These are phyloP conservation scores for Acleris literana DNA, from an alignment of 2,888 invertebrate species.

Conservation along the genomic window DNA sequence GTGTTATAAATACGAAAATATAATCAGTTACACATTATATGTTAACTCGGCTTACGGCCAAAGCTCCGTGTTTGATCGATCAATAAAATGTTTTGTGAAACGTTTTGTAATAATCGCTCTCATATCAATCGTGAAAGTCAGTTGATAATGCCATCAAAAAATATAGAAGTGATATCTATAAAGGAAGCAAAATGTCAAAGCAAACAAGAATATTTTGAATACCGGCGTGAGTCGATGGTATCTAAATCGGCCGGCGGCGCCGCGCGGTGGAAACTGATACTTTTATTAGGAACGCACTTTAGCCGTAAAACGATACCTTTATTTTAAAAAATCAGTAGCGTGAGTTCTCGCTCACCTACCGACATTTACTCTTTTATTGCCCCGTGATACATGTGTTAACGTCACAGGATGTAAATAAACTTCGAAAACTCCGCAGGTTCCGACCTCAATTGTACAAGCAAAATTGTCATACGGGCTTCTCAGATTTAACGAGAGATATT, in stretches of 20 bases:
- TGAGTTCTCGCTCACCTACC: slow-evolving; percentile 37
- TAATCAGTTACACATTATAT: no score
- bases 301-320: slow-evolving; percentile 61
- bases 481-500: no score
- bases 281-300: slow-evolving; percentile 58
- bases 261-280: slow-evolving; percentile 54
- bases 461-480: no score
- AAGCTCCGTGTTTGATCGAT: no score
- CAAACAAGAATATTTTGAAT: slow-evolving; percentile 24
- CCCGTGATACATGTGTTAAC: background rate
- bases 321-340: slow-evolving; percentile 59
- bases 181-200: slow-evolving; percentile 12
- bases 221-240: slow-evolving; percentile 31
- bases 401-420: background rate
- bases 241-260: slow-evolving; percentile 20
- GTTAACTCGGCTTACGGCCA: no score
- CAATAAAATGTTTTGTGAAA: no score
- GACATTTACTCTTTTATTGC: slow-evolving; percentile 9
- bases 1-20: no score
- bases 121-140: no score
- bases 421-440: background rate
- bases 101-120: no score
- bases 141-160: no score
- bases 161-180: no score
- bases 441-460: no score